Evolutionary conservation across 2,888 invertebrate species (phyloP).

Genomic region (Lasioglossum leucozonium): DNA sequence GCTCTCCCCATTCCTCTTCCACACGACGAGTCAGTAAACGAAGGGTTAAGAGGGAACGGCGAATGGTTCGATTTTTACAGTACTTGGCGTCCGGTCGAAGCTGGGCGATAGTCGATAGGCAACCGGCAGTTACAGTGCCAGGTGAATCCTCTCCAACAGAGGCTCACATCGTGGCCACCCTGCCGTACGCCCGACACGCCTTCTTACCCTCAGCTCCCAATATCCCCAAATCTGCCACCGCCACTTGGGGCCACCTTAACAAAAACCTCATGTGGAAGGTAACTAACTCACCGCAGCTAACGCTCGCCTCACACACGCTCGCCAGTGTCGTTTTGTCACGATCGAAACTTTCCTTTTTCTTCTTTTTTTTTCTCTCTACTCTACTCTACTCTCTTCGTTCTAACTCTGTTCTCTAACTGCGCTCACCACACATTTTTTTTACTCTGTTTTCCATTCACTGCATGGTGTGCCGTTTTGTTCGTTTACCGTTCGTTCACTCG

Average conservation of each 20-base stretch:
- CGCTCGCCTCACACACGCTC: conserved; percentile 60
- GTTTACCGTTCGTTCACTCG: conserved; percentile 17
- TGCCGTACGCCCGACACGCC: conserved; percentile 83
- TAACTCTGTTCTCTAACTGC: not conserved
- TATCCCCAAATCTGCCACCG: conserved; percentile 87
- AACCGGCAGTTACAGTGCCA: conserved; percentile 79
- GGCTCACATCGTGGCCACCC: conserved; percentile 82
- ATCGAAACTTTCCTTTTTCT: conserved; percentile 50
- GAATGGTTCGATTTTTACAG: conserved; percentile 80
- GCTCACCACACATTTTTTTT: conserved; percentile 12
- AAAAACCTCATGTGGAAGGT: conserved; percentile 89
- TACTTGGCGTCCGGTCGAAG: conserved; percentile 84
- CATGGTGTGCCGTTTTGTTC: conserved; percentile 69
- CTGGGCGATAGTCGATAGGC: conserved; percentile 83
- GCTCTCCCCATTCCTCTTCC: conserved; percentile 2
- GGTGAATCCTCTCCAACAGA: conserved; percentile 83
- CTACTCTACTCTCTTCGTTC: not conserved
- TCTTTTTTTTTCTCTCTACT: not conserved
- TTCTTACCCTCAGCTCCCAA: conserved; percentile 85
- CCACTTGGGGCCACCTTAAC: conserved; percentile 88
- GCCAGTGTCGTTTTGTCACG: conserved; percentile 52
- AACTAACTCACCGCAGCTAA: conserved; percentile 82
- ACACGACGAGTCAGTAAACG: conserved; percentile 63
- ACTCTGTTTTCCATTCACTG: conserved; percentile 45
- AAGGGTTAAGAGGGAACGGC: conserved; percentile 73